Conservation (phyloP, 2,888 invertebrate species). For the Unio pictorum region DNA sequence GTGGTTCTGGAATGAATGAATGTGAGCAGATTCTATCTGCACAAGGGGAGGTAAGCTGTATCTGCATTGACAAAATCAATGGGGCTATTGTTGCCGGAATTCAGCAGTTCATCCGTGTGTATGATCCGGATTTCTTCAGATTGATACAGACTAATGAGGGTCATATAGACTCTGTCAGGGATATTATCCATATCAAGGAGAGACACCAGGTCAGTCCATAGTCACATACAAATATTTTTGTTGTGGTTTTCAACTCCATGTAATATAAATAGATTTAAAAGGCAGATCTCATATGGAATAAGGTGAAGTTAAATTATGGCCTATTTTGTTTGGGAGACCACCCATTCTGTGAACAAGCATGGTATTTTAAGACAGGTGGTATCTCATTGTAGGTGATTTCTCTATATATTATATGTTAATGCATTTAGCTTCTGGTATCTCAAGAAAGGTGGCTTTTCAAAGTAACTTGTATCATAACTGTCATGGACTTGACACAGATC, state of each 20-base stretch:
- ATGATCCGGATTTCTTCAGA: slow-evolving; percentile 65
- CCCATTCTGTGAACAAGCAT: too few species aligned
- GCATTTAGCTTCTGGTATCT: too few species aligned
- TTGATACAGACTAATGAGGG: slow-evolving; percentile 70
- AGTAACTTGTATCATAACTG: too few species aligned
- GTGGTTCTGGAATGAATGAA: slow-evolving; percentile 65
- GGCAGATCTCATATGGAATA: too few species aligned
- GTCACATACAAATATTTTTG: not conserved
- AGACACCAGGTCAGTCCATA: slow-evolving; percentile 59
- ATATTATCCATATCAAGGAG: slow-evolving; percentile 69
- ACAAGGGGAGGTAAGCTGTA: slow-evolving; percentile 58
- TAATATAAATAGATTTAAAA: not conserved
- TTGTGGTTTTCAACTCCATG: too few species aligned
- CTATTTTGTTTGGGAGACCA: too few species aligned
- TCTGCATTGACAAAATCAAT: slow-evolving; percentile 65
- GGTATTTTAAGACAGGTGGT: too few species aligned
- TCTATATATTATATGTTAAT: too few species aligned
- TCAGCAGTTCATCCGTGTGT: slow-evolving; percentile 67
- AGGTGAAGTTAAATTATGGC: too few species aligned
- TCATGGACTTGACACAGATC: too few species aligned
- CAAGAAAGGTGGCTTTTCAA: too few species aligned
- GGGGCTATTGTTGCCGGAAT: slow-evolving; percentile 68
- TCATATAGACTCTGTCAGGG: slow-evolving; percentile 66
- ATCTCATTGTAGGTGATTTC: too few species aligned
- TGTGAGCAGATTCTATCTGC: slow-evolving; percentile 67